phyloP scores from a whole-genome alignment of 2,797 vertebrate genomes.

The Mus caroli region DNA sequence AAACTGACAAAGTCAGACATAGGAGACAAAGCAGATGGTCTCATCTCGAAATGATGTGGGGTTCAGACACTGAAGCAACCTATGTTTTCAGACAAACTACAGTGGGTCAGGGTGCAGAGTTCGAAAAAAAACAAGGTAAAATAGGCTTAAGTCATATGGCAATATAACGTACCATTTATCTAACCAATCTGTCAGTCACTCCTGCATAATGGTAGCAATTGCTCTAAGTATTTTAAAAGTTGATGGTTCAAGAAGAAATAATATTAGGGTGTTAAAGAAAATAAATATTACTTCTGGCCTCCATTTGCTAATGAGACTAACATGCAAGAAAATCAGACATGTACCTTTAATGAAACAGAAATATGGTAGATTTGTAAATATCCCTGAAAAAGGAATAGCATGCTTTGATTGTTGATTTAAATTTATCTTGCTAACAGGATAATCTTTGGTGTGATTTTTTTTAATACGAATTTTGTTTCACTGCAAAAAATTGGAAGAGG shows the following conservation, averaged over 20 bases:
- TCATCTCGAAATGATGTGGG: not conserved
- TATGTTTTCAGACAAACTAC: not conserved
- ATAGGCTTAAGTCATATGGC: not conserved
- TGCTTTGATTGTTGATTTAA: not conserved
- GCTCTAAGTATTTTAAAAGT: not conserved
- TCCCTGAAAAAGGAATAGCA: not conserved
- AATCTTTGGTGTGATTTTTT: not conserved
- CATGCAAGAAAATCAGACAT: not conserved
- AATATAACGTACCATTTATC: not conserved
- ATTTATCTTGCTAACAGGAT: not conserved
- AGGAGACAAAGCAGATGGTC: no score
- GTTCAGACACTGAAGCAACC: not conserved
- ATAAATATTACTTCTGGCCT: not conserved
- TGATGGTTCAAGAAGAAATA: not conserved
- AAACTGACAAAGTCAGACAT: not conserved
- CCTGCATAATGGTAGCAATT: not conserved
- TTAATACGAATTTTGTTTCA: conserved; percentile 29
- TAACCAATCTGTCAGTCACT: not conserved
- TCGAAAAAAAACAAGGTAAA: not conserved
- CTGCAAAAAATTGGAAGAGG: not conserved
- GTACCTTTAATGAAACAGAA: not conserved
- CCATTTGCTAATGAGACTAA: not conserved
- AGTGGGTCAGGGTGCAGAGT: not conserved
- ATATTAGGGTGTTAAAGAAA: not conserved
- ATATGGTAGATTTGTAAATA: not conserved